Evolutionary conservation across 1,140 invertebrate species (phyloP), one percentile per base, ranked within the genome.

Genomic region (Proctacanthus coquilletti): DNA sequence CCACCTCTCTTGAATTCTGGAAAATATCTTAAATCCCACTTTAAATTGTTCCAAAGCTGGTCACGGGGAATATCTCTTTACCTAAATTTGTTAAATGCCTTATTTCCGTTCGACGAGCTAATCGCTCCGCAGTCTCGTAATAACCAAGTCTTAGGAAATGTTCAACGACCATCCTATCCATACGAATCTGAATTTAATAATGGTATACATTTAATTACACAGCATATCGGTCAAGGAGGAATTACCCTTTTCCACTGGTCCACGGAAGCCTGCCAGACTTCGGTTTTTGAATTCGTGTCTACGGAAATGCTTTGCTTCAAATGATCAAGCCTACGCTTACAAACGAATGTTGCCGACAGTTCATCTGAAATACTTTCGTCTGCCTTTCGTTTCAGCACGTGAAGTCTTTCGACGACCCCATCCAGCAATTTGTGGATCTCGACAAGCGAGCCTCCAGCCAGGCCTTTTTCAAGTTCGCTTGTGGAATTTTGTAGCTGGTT

Each of bases 91-190:
- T 95, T 29, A 95, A 66, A 51, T 92, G 83, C 56, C 84, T 72
- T 13, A 96, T 75, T 37, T 79, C 76, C 2, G 82, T 79, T 35
- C 78, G 74, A 33, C 86, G 77, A 1, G 89, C 86, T 11, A 97
- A 60, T 51, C 77, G 75, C 39, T 81, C 76, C 3, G 93, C 93
- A 2, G 88, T 84, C 52, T 87, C 83, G 53, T 98, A 98, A 61
- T 92, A 96, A 1, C 94, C 93, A 59, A 85, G 81, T 39, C 92
- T 69, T n/a, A 97, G 69, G 49, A 94, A 87, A 63, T 97, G 93
- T 60, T 98, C 94, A 11, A 97, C 87, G 9, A 98, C 65, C 80
- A 97, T 87, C 36, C 94, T 70, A 63, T 97, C 91, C 15, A 97
- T 58, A 34, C 93, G 74, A 35, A 84, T 81, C 41, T 83, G 29